phyloP scores from a whole-genome alignment of 2,113 vertebrate genomes.

The Zosterops pallidus region DNA sequence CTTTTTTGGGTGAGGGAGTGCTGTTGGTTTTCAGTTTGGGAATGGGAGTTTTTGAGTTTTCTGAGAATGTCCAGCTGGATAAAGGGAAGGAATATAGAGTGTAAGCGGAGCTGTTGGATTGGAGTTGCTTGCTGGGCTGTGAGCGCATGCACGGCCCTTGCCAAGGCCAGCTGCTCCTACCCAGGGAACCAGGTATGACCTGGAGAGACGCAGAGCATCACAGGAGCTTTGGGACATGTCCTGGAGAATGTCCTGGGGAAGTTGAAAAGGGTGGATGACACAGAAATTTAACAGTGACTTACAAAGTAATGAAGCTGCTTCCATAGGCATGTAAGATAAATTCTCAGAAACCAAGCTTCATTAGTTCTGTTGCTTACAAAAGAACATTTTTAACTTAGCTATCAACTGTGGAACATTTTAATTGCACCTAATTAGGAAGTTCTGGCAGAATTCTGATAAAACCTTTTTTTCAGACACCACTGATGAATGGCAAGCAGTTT shows the following conservation, averaged over 20 bases:
- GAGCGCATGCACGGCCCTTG: background rate
- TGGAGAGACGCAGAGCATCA: background rate
- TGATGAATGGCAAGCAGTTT: background rate
- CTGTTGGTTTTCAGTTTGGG: background rate
- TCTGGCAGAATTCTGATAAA: constrained; percentile 12
- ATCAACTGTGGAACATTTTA: background rate
- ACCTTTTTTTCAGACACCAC: background rate
- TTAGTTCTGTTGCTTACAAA: background rate
- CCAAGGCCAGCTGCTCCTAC: background rate
- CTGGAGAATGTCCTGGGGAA: background rate
- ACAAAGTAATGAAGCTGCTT: background rate
- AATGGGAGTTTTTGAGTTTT: background rate
- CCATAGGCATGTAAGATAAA: background rate
- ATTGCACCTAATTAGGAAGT: background rate
- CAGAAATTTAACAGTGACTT: background rate
- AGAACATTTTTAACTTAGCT: background rate
- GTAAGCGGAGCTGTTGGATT: background rate
- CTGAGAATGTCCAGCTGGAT: background rate
- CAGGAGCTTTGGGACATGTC: background rate
- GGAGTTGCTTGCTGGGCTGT: background rate
- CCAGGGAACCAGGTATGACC: background rate
- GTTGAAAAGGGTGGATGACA: background rate
- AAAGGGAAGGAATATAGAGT: background rate
- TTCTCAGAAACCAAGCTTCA: background rate
- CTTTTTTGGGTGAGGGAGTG: background rate